Percentiles rank a stretch among this genome's conserved stretches.
phyloP scores from a whole-genome alignment of 2,888 invertebrate species.

The Aromia moschata region DNA sequence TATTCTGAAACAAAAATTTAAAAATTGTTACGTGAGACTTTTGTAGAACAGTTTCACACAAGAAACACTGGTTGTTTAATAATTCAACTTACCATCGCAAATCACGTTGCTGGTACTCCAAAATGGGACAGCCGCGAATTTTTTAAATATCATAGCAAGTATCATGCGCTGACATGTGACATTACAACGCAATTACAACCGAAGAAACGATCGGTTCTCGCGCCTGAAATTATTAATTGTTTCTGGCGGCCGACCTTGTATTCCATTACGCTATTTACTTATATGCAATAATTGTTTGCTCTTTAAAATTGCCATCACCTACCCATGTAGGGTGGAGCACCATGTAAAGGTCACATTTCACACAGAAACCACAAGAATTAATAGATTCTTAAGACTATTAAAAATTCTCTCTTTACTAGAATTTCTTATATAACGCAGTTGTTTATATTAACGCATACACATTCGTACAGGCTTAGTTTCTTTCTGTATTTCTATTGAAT shows the following conservation, averaged over 20 bases:
- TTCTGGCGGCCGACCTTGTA: conserved; percentile 9
- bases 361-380: conserved; percentile 3
- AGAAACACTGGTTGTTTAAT: too few species aligned
- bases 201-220: conserved; percentile 1
- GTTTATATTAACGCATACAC: too few species aligned
- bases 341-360: conserved; percentile 20
- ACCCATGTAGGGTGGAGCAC: conserved; percentile 15
- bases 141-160: not conserved
- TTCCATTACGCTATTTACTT: conserved; percentile 13
- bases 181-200: not conserved
- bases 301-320: not conserved
- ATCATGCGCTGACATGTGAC: conserved; percentile 15
- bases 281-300: conserved; percentile 11
- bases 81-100: too few species aligned
- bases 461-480: too few species aligned
- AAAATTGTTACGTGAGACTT: too few species aligned
- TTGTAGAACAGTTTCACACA: too few species aligned
- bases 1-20: too few species aligned
- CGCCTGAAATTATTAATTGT: conserved; percentile 8
- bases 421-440: too few species aligned
- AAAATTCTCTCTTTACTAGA: too few species aligned
- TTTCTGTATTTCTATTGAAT: too few species aligned
- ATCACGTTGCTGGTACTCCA: too few species aligned
- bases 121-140: too few species aligned
- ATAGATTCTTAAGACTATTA: not conserved